Conservation (phyloP, 2,797 vertebrate species). For the Centroberyx gerrardi region DNA sequence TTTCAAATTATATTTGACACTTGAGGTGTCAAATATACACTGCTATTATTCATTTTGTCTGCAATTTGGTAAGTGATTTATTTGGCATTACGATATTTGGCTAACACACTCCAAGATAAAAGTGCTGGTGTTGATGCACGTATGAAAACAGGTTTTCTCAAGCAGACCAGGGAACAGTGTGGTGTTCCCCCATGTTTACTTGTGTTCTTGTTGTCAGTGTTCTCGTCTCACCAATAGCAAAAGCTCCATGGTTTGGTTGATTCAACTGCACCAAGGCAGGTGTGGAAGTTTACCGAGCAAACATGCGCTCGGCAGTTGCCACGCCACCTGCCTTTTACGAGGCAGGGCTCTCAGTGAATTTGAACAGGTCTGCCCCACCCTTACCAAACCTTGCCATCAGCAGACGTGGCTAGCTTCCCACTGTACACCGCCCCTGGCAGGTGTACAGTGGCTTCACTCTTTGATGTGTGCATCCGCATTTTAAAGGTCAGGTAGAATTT, state of each 20-base stretch:
- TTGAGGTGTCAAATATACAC: too few species aligned
- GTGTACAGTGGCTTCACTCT: constrained; percentile 47
- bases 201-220: background rate
- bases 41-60: too few species aligned
- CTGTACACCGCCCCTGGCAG: constrained; percentile 34
- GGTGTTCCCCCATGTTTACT: constrained; percentile 32
- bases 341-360: constrained; percentile 4
- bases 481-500: constrained; percentile 67
- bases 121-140: background rate
- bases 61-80: too few species aligned
- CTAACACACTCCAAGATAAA: background rate
- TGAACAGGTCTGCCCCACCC: background rate
- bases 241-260: constrained; percentile 23
- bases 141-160: background rate
- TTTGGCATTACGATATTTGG: too few species aligned
- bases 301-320: constrained; percentile 51
- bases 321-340: constrained; percentile 57
- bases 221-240: constrained; percentile 11
- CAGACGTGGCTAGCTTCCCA: constrained; percentile 1
- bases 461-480: constrained; percentile 31
- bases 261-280: constrained; percentile 56
- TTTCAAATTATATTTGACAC: background rate
- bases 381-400: constrained; percentile 25
- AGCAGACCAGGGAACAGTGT: constrained; percentile 7
- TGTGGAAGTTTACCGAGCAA: constrained; percentile 62